phyloP scores from a whole-genome alignment of 2,113 vertebrate species.

The Theristicus caerulescens region DNA sequence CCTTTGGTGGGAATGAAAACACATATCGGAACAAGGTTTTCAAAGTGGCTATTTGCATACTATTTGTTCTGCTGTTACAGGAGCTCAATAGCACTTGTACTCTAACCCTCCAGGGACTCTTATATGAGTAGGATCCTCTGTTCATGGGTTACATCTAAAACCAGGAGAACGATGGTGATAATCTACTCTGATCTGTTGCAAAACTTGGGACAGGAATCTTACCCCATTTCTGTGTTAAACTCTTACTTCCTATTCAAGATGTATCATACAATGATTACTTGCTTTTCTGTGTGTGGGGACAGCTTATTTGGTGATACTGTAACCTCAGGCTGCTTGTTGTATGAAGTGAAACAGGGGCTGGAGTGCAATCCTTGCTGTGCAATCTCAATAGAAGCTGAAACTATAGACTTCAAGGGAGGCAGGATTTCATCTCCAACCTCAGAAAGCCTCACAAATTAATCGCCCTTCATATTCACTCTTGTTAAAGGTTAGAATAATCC shows the following conservation, averaged over 20 bases:
- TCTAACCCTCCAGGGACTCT: neutral
- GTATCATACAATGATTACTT: neutral
- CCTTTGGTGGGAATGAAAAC: neutral
- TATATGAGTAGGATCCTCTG: neutral
- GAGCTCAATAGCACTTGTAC: neutral
- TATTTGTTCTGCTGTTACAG: neutral
- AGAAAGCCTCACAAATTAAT: slow-evolving; percentile 24
- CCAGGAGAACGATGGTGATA: neutral
- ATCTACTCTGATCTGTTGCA: neutral
- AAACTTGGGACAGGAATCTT: neutral
- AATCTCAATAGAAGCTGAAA: neutral
- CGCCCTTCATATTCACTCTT: neutral
- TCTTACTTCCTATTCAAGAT: neutral
- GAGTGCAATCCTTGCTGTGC: neutral
- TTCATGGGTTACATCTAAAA: neutral
- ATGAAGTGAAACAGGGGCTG: neutral
- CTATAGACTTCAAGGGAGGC: neutral
- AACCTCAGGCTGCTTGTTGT: neutral
- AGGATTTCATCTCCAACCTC: neutral
- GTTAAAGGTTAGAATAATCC: slow-evolving; percentile 63
- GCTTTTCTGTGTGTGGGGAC: neutral
- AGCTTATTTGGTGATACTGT: neutral
- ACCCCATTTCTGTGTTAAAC: neutral
- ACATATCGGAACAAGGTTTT: neutral
- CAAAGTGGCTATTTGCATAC: neutral